Evolutionary conservation across 2,113 vertebrate species (phyloP).

Genomic region (Tachuris rubrigastra): DNA sequence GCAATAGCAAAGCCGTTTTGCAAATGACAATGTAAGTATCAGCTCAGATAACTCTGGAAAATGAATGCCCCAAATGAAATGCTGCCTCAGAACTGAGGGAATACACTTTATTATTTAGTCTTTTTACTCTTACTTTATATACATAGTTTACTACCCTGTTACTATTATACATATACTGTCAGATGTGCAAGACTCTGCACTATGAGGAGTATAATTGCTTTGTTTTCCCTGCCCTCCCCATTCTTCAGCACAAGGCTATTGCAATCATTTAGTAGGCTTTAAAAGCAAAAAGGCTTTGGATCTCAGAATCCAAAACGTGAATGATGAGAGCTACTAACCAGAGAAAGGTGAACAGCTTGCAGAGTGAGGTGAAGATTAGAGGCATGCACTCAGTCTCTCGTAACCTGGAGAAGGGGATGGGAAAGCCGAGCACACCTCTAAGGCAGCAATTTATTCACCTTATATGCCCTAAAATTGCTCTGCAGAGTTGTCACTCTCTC

Average conservation of each 20-base stretch:
- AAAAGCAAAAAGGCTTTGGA: neutral
- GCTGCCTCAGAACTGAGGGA: slow-evolving; percentile 45
- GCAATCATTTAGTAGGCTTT: neutral
- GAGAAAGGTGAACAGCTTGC: neutral
- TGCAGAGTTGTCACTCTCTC: neutral
- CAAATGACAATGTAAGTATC: slow-evolving; percentile 63
- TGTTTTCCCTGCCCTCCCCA: rapidly evolving
- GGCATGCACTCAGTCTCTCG: neutral
- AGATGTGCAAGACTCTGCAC: neutral
- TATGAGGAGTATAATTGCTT: neutral
- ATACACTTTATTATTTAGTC: slow-evolving; percentile 25
- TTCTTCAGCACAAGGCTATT: neutral
- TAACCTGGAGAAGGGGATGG: neutral
- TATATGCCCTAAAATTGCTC: neutral
- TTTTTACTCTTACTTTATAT: slow-evolving; percentile 45
- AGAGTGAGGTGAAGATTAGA: neutral
- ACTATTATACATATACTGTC: neutral
- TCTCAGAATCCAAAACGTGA: neutral
- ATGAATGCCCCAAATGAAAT: slow-evolving; percentile 70
- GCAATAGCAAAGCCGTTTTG: slow-evolving; percentile 66
- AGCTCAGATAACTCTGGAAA: slow-evolving; percentile 63
- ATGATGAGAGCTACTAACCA: neutral
- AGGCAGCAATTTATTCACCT: neutral
- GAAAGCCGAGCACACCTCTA: neutral
- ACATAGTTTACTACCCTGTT: neutral